A percentile compares a stretch with the other conserved stretches of the same genome.
phyloP scores from a whole-genome alignment of 2,113 vertebrate species.

The Apodemus speciosus region DNA sequence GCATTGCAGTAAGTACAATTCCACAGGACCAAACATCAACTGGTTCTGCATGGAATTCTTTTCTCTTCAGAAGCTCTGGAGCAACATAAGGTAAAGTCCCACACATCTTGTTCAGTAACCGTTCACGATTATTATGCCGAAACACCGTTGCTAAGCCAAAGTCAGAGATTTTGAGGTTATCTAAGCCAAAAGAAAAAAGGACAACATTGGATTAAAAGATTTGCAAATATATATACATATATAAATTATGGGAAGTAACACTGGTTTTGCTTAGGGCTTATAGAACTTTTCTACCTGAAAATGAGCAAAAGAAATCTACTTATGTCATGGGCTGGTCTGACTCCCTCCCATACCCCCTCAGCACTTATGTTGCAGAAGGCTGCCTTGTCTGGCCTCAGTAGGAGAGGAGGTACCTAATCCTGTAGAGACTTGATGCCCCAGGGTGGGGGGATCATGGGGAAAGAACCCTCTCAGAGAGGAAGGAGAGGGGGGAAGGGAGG shows the following conservation, averaged over 20 bases:
- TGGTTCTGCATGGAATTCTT: slow-evolving; percentile 92
- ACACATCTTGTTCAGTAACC: slow-evolving; percentile 91
- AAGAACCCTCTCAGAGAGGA: no score
- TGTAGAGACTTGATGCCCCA: no score
- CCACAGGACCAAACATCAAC: slow-evolving; percentile 97
- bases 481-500: no score
- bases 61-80: slow-evolving; percentile 92
- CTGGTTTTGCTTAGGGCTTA: neutral
- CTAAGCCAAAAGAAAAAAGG: slow-evolving; percentile 80
- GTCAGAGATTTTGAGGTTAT: slow-evolving; percentile 97
- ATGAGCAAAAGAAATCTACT: slow-evolving; percentile 10
- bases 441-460: no score
- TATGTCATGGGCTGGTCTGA: no score
- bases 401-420: no score
- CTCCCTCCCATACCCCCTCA: no score
- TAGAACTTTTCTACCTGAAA: slow-evolving; percentile 31
- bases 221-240: neutral
- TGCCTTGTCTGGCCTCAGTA: no score
- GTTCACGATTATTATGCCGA: slow-evolving; percentile 92
- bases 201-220: neutral
- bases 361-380: no score
- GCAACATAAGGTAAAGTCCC: slow-evolving; percentile 97
- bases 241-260: slow-evolving; percentile 27
- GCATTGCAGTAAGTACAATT: slow-evolving; percentile 97
- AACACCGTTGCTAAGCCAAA: slow-evolving; percentile 97